phyloP scores from a whole-genome alignment of 2,888 invertebrate species.

The Pilophorus perplexus region DNA sequence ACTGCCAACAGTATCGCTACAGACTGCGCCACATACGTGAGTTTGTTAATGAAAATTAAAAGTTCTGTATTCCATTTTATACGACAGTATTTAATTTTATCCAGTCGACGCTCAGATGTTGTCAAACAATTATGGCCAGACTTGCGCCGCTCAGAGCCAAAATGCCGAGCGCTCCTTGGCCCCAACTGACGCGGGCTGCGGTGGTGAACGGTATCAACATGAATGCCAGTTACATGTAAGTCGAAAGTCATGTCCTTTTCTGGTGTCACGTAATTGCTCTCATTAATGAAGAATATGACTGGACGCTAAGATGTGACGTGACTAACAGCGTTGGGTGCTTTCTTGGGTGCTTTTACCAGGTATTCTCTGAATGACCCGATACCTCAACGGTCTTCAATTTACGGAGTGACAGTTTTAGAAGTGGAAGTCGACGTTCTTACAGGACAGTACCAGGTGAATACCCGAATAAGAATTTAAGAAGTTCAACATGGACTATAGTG shows the following conservation, averaged over 20 bases:
- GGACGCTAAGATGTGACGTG: too few relatives aligned
- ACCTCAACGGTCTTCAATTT: conserved; percentile 54
- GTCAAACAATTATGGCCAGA: conserved; percentile 40
- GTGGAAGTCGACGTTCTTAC: conserved; percentile 76
- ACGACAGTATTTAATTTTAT: conserved; percentile 50
- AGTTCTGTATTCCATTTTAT: background rate
- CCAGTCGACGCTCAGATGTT: conserved; percentile 41
- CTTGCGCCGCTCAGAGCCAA: conserved; percentile 41
- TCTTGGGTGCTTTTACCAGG: background rate
- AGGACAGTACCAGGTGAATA: conserved; percentile 57
- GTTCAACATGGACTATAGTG: too few relatives aligned
- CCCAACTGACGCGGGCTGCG: conserved; percentile 40
- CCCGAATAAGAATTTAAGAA: too few relatives aligned
- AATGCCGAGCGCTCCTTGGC: conserved; percentile 57
- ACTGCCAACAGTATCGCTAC: conserved; percentile 53
- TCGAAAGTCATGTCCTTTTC: conserved; percentile 5
- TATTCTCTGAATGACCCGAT: conserved; percentile 21
- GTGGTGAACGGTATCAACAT: conserved; percentile 57
- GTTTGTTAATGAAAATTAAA: too few relatives aligned
- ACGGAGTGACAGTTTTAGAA: conserved; percentile 64
- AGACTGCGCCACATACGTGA: conserved; percentile 50
- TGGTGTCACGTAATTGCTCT: background rate
- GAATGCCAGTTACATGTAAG: conserved; percentile 61
- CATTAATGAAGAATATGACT: background rate
- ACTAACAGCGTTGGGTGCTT: too few relatives aligned